Percentiles rank a stretch among this genome's conserved stretches.
These are phyloP conservation scores for Aphis gossypii DNA, from an alignment of 1,140 invertebrate genomes.

Conservation along the genomic window DNA sequence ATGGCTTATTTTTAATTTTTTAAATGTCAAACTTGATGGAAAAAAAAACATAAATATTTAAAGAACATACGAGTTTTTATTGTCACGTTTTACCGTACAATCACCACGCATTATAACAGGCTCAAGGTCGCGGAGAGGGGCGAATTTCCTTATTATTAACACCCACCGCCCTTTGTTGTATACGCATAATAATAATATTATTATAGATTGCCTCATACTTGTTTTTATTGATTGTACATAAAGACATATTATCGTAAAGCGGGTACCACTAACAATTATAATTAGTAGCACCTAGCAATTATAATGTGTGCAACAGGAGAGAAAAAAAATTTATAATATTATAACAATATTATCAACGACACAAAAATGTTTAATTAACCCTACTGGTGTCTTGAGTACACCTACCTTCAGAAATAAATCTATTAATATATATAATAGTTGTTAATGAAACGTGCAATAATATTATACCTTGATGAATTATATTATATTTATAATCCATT, in stretches of 20 bases:
- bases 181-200: neutral
- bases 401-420: neutral
- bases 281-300: constrained; percentile 10
- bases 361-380: neutral
- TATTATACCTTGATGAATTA: neutral
- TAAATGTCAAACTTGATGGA: constrained; percentile 16
- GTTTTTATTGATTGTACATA: constrained; percentile 14
- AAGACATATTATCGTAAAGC: neutral
- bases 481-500: neutral
- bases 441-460: neutral
- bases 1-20: constrained; percentile 13
- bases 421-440: neutral
- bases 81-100: neutral
- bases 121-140: neutral
- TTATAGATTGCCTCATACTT: neutral
- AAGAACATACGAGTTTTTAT: constrained; percentile 17
- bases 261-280: neutral
- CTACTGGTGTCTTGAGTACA: neutral
- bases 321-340: neutral
- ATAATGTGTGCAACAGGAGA: neutral
- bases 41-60: constrained; percentile 7
- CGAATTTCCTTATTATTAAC: constrained; percentile 16
- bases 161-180: neutral
- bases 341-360: neutral
- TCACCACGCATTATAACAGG: neutral